phyloP scores from a whole-genome alignment of 2,113 vertebrate species.

The Microcebus ravelobensis region DNA sequence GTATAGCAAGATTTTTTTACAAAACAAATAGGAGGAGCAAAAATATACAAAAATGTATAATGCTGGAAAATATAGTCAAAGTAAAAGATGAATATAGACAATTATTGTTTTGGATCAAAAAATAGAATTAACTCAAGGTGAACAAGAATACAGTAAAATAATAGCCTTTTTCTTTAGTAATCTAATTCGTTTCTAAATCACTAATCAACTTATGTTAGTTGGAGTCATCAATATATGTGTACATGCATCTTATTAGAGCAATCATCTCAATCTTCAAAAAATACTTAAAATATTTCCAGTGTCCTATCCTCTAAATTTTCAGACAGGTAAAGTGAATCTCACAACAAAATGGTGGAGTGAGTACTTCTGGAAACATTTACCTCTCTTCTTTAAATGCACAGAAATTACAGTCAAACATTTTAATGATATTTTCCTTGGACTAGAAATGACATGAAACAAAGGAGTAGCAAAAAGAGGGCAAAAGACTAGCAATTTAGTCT shows the following conservation, averaged over 20 bases:
- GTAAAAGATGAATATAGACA: background rate
- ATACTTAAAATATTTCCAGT: background rate
- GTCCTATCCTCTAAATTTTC: background rate
- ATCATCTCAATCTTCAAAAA: background rate
- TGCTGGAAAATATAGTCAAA: background rate
- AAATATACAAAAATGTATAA: background rate
- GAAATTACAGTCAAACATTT: background rate
- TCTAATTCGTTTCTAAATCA: background rate
- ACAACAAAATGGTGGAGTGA: background rate
- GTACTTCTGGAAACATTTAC: background rate
- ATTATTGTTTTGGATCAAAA: background rate
- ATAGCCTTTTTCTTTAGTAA: no score
- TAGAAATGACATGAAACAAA: background rate
- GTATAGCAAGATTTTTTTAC: background rate
- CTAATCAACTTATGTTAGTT: background rate
- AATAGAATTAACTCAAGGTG: background rate
- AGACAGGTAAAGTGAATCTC: background rate
- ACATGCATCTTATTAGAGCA: background rate
- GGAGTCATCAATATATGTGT: background rate
- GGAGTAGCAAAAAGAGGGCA: no score
- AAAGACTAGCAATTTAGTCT: background rate
- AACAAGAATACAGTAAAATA: background rate
- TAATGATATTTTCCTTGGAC: background rate
- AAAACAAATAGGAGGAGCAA: background rate
- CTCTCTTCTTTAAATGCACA: background rate